Conservation (phyloP, 2,888 invertebrate species). For the Xestia c-nigrum region DNA sequence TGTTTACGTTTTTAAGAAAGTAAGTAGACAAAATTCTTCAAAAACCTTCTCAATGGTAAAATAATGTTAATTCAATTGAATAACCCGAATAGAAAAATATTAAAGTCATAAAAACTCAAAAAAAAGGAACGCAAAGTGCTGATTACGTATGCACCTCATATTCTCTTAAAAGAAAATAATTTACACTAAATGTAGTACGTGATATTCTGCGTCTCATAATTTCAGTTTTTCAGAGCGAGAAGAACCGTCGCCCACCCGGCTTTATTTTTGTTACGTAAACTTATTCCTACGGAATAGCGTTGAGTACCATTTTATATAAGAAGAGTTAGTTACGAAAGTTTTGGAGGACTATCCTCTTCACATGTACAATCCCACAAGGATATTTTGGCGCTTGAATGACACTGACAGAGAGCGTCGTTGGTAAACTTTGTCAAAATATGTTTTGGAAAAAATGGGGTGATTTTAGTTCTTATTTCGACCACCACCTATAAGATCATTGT, state of each 20-base stretch:
- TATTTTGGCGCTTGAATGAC: background rate
- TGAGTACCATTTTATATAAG: conserved; percentile 5
- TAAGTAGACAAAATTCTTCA: background rate
- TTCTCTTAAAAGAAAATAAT: background rate
- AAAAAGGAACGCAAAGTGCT: background rate
- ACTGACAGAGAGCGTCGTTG: background rate
- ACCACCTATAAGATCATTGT: background rate
- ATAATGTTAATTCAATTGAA: background rate
- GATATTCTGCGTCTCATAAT: conserved; percentile 21
- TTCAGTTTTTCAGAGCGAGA: conserved; percentile 10
- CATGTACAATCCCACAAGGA: background rate
- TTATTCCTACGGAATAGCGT: conserved; percentile 2
- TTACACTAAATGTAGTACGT: conserved; percentile 10
- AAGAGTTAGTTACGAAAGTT: conserved; percentile 1
- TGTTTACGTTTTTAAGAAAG: background rate
- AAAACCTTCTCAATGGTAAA: background rate
- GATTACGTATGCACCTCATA: conserved; percentile 1
- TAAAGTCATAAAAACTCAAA: background rate
- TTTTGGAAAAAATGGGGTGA: background rate
- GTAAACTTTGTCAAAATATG: background rate
- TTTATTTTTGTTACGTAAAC: conserved; percentile 26
- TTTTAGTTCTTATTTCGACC: background rate
- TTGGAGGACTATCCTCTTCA: background rate
- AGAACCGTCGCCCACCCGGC: background rate
- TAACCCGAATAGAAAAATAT: background rate